Base-by-base conservation (phyloP, 2,888 invertebrate genomes). In the Dexiosoma caninum region DNA sequence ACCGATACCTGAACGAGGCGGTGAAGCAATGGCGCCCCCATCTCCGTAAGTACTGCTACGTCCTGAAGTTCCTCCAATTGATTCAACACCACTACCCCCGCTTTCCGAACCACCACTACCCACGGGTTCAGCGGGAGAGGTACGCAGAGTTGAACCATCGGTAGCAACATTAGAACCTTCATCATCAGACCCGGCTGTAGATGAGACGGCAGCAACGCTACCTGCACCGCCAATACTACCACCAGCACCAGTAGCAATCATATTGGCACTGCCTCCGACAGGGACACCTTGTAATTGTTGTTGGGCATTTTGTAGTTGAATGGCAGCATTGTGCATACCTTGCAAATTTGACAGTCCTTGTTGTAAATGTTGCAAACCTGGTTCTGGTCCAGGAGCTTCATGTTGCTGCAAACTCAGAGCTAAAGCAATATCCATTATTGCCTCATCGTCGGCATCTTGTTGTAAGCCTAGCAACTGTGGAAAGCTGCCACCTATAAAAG, bases 371-470 rank as follows among this genome's bases (percentile, higher is more conserved):
- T 92, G 92, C 72, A 93, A 90, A 2, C 91, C 91, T 81, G 92
- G 91, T 27, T 92, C 89, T 78, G 92, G 92, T 4, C 91, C 91
- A 0, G 71, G 42, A 1, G 86, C 92, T 82, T 94, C 94, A 85
- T 95, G 95, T 84, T 95, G 95, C 87, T 98, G 97, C 30, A 98
- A 92, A 84, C 98, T 98, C 1, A 98, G 91, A 0, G 98, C 98
- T 82, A 98, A 98, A 2, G 98, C 98, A 82, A 98, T 92, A 90
- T 98, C 98, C 78, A 98, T 97, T 94, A 98, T 98, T 0, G 98
- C 95, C 89, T 98, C 98, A 89, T 98, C 98, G 87, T 98, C 98
- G 0, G 97, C 97, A 89, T 97, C 97, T n/a, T 96, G 95, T 12
- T 97, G 97, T 64, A 98, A 94, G 86, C 97, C 97, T 7, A 97